Base-by-base conservation (phyloP, 2,888 invertebrate species). In the Taenaris catops region DNA sequence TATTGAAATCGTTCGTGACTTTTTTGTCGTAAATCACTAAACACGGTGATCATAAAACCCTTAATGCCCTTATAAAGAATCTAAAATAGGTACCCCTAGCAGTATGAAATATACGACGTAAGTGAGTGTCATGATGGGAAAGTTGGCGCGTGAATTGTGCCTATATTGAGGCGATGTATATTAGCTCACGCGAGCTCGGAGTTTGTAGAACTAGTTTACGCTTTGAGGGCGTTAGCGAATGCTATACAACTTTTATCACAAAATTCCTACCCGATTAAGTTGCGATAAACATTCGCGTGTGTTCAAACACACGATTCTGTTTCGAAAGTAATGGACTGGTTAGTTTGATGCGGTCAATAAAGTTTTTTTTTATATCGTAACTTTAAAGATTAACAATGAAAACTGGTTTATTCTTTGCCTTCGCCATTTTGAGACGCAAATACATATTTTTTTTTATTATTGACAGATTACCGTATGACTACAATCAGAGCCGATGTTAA, bases 211-310 rank as follows among this genome's bases (percentile, higher is more conserved):
- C 57, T 58, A 63, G 59, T 66, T 68, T 56, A 55, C 53, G 23
- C 14, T 14, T 4, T 14, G n/a, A 14, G 55, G 47, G 52, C 51
- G 58, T 65, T 63, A 37, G 44, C 43, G 55, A 58, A 58, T 51
- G 59, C 60, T 70, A 71, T 72, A 70, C 66, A 72, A 75, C 58
- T 76, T 75, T 60, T 53, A 65, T 64, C 61, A 64, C 56, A 59
- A 46, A 48, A 57, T 54, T 49, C 53, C 55, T 49, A 49, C 51
- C 49, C 53, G 61, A 67, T 66, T 51, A 51, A 55, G 59, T 58
- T 49, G 58, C 61, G 63, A 69, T 68, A 70, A 68, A 58, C 57
- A 49, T 43, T 58, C 41, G 61, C 55, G 60, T 60, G 55, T 46
- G 18, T 26, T 33, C 16, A 24, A 41, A 25, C 17, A n/a, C n/a